phyloP scores from a whole-genome alignment of 2,888 invertebrate genomes.

The Xanthorhoe designata region DNA sequence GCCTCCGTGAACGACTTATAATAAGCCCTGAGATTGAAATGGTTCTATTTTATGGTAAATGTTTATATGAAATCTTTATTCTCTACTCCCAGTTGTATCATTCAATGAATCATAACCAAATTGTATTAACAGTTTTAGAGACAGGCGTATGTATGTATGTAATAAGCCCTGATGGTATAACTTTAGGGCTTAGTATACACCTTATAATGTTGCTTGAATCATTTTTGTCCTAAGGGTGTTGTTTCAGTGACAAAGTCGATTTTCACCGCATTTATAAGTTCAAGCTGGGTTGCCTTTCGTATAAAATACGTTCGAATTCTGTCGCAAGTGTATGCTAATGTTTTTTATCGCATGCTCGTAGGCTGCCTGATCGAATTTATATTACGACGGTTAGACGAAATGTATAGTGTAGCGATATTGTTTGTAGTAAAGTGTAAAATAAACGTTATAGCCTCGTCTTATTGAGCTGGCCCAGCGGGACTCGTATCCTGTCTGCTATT shows the following conservation, averaged over 20 bases:
- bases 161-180: conserved; percentile 36
- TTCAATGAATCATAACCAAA: conserved; percentile 9
- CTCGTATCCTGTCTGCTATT: conserved; percentile 11
- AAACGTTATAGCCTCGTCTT: conserved; percentile 34
- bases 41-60: too few species aligned
- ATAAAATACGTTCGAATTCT: conserved; percentile 62
- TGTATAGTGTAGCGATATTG: conserved; percentile 45
- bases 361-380: conserved; percentile 65
- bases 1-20: too few species aligned
- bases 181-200: too few species aligned
- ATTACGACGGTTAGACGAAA: conserved; percentile 56
- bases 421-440: conserved; percentile 38
- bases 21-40: neutral
- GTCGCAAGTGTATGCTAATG: conserved; percentile 67
- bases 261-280: conserved; percentile 52
- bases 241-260: conserved; percentile 54
- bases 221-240: conserved; percentile 6
- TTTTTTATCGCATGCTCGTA: conserved; percentile 65
- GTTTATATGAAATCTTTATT: neutral
- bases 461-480: conserved; percentile 17
- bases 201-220: conserved; percentile 8
- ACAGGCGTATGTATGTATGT: conserved; percentile 57
- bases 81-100: neutral
- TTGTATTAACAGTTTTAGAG: conserved; percentile 10
- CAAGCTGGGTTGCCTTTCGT: conserved; percentile 62